These are phyloP conservation scores for Atrichornis clamosus DNA, from an alignment of 2,113 vertebrate genomes.

Conservation along the genomic window DNA sequence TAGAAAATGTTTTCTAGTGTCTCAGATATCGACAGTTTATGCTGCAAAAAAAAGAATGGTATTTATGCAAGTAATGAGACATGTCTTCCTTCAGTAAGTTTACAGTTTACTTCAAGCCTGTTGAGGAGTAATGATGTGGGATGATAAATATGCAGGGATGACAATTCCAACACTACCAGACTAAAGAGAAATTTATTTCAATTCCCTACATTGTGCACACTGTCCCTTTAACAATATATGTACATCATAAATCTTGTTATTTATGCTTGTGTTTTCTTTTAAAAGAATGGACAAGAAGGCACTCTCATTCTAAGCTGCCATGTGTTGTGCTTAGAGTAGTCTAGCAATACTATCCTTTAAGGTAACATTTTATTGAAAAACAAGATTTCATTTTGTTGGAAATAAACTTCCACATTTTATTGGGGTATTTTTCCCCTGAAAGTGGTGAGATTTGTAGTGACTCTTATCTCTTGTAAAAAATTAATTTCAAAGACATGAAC, in stretches of 20 bases:
- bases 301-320: background rate
- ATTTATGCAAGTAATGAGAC: background rate
- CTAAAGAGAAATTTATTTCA: background rate
- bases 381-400: background rate
- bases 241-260: background rate
- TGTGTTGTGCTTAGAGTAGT: background rate
- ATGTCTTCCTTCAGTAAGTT: background rate
- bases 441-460: background rate
- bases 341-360: background rate
- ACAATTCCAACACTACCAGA: background rate
- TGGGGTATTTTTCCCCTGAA: rapidly evolving
- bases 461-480: conserved; percentile 1
- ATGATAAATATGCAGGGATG: background rate
- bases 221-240: background rate
- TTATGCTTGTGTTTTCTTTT: background rate
- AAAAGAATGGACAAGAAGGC: background rate
- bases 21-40: background rate
- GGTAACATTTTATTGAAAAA: background rate
- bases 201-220: background rate
- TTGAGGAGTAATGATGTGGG: background rate
- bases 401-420: background rate
- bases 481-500: background rate
- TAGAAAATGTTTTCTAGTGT: background rate
- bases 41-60: background rate
- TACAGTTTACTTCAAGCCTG: background rate